Base-by-base conservation (phyloP, 2,888 invertebrate genomes). In the Microdon myrmicae region DNA sequence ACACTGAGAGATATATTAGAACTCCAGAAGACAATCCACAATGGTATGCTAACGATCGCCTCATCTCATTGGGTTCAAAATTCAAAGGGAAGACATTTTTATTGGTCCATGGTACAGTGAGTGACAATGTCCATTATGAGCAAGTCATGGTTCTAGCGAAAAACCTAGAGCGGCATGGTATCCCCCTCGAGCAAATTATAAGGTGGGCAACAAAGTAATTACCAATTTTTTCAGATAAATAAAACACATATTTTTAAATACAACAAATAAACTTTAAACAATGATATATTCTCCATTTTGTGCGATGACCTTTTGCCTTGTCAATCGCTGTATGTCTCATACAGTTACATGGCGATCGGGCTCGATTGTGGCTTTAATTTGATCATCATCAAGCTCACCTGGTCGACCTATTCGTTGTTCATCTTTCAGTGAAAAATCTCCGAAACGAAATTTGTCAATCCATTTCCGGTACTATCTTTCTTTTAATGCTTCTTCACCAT, bases 121-220 rank as follows among this genome's bases (percentile, higher is more conserved):
- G 94, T 74, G 94, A 94, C 78, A 98, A 98, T 79, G 98, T 98
- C 1, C 98, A 98, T 79, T 97, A 94, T 80, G 97, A 97, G 77
- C 96, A 98, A 79, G 90, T 95, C 4, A 93, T 97, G 87, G 85
- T 96, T 75, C 84, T 97, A 71, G 90, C 96, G 2, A 88, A 92
- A 75, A 86, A 90, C 53, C 83, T 98, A 69, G 94, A 95, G 75
- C 84, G 87, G 29, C 84, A 86, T 32, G 92, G 95, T 73, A 90
- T 98, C 53, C 85, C 93, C 68, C 98, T 96, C 81, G 87, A 91
- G 68, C 90, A 95, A 79, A 92, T 95, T 88, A 96, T 96, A 81
- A 1, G 4, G 5, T 35, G 3, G n/a, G n/a, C n/a, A n/a, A n/a
- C n/a, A n/a, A n/a, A n/a, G n/a, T n/a, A n/a, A n/a, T n/a, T n/a